Conservation (phyloP, 2,888 invertebrate genomes). For the Stictocephala bisonia region DNA sequence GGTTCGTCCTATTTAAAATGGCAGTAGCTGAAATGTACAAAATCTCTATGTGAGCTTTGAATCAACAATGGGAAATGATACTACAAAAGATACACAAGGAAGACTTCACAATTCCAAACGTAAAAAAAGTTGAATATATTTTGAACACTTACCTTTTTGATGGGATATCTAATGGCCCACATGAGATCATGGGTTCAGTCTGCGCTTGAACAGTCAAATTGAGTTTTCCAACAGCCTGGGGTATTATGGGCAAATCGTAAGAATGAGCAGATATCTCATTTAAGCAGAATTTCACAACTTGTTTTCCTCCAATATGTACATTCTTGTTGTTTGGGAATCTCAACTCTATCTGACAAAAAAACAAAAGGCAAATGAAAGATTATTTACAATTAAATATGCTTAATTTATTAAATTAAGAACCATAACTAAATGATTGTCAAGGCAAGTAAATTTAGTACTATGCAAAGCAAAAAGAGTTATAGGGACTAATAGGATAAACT, state of each 20-base stretch:
- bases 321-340: conserved; percentile 9
- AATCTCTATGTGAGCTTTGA: too few relatives aligned
- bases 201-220: conserved; percentile 42
- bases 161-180: conserved; percentile 8
- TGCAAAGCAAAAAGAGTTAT: too few relatives aligned
- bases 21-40: too few relatives aligned
- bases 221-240: conserved; percentile 3
- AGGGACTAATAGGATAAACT: too few relatives aligned
- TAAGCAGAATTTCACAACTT: not conserved
- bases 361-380: not conserved
- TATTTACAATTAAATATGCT: too few relatives aligned
- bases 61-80: too few relatives aligned
- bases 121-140: not conserved
- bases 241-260: not conserved
- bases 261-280: not conserved
- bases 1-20: too few relatives aligned
- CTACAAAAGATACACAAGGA: not conserved
- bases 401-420: too few relatives aligned
- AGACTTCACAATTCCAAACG: not conserved
- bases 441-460: too few relatives aligned
- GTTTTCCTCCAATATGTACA: not conserved
- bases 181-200: not conserved
- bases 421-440: too few relatives aligned
- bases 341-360: conserved; percentile 6
- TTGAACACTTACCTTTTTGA: conserved; percentile 21